phyloP scores from a whole-genome alignment of 2,888 invertebrate genomes.

The Amiota communis region DNA sequence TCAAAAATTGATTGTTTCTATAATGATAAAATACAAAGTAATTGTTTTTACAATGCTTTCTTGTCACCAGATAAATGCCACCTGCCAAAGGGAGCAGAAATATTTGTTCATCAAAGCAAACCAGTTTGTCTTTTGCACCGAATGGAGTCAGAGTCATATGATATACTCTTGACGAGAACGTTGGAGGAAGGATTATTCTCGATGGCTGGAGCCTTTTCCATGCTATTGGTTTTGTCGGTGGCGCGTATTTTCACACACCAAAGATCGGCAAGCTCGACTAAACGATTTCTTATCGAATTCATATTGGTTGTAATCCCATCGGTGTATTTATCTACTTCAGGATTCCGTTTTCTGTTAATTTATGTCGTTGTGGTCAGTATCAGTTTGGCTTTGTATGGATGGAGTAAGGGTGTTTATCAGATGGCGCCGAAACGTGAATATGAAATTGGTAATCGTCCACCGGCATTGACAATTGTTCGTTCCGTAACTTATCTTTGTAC shows the following conservation, averaged over 20 bases:
- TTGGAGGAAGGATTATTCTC: slow-evolving; percentile 48
- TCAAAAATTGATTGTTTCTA: background rate
- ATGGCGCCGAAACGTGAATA: slow-evolving; percentile 46
- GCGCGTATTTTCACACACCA: slow-evolving; percentile 44
- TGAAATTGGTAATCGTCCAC: slow-evolving; percentile 58
- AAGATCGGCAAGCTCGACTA: slow-evolving; percentile 22
- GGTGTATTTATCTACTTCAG: slow-evolving; percentile 76
- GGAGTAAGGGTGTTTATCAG: slow-evolving; percentile 37
- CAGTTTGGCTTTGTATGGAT: slow-evolving; percentile 31
- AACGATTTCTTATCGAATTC: slow-evolving; percentile 75
- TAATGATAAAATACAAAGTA: background rate
- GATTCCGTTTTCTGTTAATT: slow-evolving; percentile 69
- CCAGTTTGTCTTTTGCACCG: slow-evolving; percentile 11
- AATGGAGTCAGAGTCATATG: slow-evolving; percentile 36
- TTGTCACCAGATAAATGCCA: slow-evolving; percentile 34
- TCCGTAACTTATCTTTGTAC: slow-evolving; percentile 83
- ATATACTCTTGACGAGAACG: slow-evolving; percentile 50
- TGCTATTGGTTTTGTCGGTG: slow-evolving; percentile 52
- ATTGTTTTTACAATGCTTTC: slow-evolving; percentile 32
- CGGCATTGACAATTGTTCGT: slow-evolving; percentile 80
- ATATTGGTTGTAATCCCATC: slow-evolving; percentile 75
- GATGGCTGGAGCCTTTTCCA: slow-evolving; percentile 53
- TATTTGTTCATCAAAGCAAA: slow-evolving; percentile 10
- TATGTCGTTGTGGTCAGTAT: slow-evolving; percentile 39
- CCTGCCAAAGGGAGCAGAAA: background rate